phyloP scores from a whole-genome alignment of 2,113 vertebrate genomes.

The Hippocampus barbouri region DNA sequence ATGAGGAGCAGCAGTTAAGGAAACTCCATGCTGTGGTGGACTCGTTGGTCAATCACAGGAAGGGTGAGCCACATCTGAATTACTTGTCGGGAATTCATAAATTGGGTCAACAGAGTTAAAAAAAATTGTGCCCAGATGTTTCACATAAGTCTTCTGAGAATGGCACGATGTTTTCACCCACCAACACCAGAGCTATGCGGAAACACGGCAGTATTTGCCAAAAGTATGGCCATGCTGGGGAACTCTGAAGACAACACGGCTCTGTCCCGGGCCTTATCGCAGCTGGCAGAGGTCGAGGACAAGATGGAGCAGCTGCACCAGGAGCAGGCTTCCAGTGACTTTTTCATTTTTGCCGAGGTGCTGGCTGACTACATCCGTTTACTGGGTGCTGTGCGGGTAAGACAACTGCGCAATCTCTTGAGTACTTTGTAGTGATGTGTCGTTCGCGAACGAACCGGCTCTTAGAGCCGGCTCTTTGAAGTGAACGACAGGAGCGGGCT shows the following conservation, averaged over 20 bases:
- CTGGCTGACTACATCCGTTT: constrained; percentile 91
- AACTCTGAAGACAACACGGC: constrained; percentile 96
- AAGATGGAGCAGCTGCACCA: constrained; percentile 95
- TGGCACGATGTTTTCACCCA: constrained; percentile 14
- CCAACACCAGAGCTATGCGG: constrained; percentile 75
- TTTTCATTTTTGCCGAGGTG: constrained; percentile 88
- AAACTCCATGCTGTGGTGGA: constrained; percentile 88
- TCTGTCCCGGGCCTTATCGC: constrained; percentile 88
- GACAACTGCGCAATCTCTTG: not conserved
- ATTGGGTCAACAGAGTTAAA: not conserved
- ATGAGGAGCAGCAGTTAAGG: constrained; percentile 88
- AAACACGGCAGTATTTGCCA: constrained; percentile 90
- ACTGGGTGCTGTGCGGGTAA: constrained; percentile 78
- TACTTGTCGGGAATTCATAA: not conserved
- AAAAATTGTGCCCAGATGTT: constrained; percentile 4
- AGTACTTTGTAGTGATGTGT: too few relatives aligned
- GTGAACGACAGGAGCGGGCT: too few relatives aligned
- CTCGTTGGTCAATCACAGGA: constrained; percentile 88
- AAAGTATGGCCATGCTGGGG: constrained; percentile 95
- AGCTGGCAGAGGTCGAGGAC: constrained; percentile 95
- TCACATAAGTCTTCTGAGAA: not conserved
- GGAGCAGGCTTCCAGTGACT: constrained; percentile 89
- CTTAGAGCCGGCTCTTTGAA: too few relatives aligned
- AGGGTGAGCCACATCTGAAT: constrained; percentile 74
- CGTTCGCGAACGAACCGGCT: too few relatives aligned